Evolutionary conservation across 2,888 invertebrate species (phyloP).

Genomic region (Leucophenga montana): DNA sequence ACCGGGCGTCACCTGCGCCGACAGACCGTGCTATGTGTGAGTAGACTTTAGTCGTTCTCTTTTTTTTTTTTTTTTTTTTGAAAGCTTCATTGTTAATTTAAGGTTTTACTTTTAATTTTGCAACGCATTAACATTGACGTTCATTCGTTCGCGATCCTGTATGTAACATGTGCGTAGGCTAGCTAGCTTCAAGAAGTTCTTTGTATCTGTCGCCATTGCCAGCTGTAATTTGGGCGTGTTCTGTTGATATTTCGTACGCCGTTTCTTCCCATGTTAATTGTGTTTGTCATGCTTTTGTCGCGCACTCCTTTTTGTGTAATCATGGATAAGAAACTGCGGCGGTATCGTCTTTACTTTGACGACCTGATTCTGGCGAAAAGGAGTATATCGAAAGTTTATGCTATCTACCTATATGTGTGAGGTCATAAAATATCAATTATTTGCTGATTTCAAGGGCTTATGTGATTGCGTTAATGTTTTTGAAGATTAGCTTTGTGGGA

Average conservation of each 20-base stretch:
- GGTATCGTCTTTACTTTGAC: conserved; percentile 2
- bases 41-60: conserved; percentile 54
- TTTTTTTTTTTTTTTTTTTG: too few relatives aligned
- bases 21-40: conserved; percentile 79
- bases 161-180: too few relatives aligned
- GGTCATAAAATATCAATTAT: conserved; percentile 16
- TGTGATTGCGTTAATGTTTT: neutral
- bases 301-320: conserved; percentile 35
- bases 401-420: neutral
- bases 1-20: conserved; percentile 80
- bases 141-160: too few relatives aligned
- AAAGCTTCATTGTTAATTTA: conserved; percentile 43
- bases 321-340: neutral
- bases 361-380: neutral
- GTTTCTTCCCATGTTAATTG: conserved; percentile 58
- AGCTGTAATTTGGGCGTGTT: conserved; percentile 24
- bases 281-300: conserved; percentile 61
- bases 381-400: neutral
- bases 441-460: conserved; percentile 5
- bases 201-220: too few relatives aligned
- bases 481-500: neutral
- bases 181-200: neutral
- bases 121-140: conserved; percentile 23
- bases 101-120: conserved; percentile 28
- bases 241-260: conserved; percentile 19